Conservation (phyloP, 1,140 invertebrate species). For the Condylostylus longicornis region DNA sequence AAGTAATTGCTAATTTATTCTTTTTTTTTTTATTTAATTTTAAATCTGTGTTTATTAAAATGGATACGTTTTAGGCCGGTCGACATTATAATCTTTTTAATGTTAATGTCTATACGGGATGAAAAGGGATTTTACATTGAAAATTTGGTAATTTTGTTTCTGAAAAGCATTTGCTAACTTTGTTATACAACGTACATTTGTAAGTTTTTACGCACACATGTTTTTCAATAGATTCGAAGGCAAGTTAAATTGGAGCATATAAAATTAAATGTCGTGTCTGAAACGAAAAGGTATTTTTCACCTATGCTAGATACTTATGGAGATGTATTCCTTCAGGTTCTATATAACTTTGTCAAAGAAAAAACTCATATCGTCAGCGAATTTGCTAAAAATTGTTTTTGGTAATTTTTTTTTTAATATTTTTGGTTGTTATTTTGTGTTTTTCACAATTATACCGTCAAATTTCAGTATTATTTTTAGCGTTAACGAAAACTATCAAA, state of each 20-base stretch:
- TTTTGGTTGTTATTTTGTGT: background rate
- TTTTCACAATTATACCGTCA: background rate
- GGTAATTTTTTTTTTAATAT: slow-evolving; percentile 7
- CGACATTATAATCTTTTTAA: slow-evolving; percentile 32
- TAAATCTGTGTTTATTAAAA: slow-evolving; percentile 2
- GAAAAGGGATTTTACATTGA: slow-evolving; percentile 29
- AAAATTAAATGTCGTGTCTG: slow-evolving; percentile 27
- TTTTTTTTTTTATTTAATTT: background rate
- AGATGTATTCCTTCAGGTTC: slow-evolving; percentile 28
- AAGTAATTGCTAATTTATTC: slow-evolving; percentile 2
- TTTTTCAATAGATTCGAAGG: slow-evolving; percentile 17
- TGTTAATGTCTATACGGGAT: slow-evolving; percentile 30
- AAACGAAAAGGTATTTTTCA: slow-evolving; percentile 24
- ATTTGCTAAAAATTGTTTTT: slow-evolving; percentile 21
- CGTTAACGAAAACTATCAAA: slow-evolving; percentile 22
- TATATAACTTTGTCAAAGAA: slow-evolving; percentile 25
- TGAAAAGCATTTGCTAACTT: background rate
- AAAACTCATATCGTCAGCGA: slow-evolving; percentile 20
- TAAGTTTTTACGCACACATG: too few relatives aligned
- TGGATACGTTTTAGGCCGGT: slow-evolving; percentile 26
- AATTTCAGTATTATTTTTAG: slow-evolving; percentile 19
- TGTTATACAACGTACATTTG: too few relatives aligned
- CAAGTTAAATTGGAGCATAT: slow-evolving; percentile 30
- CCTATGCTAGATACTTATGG: slow-evolving; percentile 31
- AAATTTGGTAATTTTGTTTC: slow-evolving; percentile 23